Percentiles rank a stretch among this genome's conserved stretches.
These are phyloP conservation scores for Pecten maximus DNA, from an alignment of 2,888 invertebrate genomes.

Conservation along the genomic window DNA sequence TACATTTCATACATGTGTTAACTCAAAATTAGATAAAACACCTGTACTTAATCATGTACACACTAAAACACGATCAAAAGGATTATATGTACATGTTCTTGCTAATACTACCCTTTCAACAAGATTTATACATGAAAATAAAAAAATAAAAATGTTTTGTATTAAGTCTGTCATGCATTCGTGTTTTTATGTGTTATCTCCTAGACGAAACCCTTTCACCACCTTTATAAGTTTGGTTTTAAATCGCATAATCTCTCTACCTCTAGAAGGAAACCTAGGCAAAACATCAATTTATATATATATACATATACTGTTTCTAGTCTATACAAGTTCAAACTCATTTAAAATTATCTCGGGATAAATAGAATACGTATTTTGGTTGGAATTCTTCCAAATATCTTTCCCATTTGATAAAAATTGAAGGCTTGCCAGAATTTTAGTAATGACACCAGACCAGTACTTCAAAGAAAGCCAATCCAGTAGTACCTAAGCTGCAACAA, in stretches of 20 bases:
- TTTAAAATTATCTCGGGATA: slow-evolving; percentile 2
- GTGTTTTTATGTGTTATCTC: neutral
- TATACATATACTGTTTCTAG: neutral
- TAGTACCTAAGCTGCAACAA: neutral
- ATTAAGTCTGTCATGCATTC: neutral
- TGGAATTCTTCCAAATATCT: neutral
- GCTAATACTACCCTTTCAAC: neutral
- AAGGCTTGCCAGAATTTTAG: slow-evolving; percentile 6
- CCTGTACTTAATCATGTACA: neutral
- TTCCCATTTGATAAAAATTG: slow-evolving; percentile 1
- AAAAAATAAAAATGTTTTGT: neutral
- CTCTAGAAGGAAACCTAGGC: neutral
- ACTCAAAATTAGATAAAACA: neutral
- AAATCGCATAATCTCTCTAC: neutral
- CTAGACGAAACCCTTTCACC: neutral
- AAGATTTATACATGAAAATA: neutral
- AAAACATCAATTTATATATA: neutral
- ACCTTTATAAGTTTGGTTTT: neutral
- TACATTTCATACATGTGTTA: too few species aligned
- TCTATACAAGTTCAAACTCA: slow-evolving; percentile 14
- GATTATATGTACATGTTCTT: neutral
- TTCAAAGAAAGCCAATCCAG: neutral
- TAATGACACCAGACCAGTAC: slow-evolving; percentile 22
- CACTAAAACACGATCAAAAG: neutral
- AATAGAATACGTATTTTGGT: slow-evolving; percentile 18